Percentiles rank a stretch among this genome's conserved stretches.
phyloP scores from a whole-genome alignment of 2,113 vertebrate species.

The Benitochromis conjunctus region DNA sequence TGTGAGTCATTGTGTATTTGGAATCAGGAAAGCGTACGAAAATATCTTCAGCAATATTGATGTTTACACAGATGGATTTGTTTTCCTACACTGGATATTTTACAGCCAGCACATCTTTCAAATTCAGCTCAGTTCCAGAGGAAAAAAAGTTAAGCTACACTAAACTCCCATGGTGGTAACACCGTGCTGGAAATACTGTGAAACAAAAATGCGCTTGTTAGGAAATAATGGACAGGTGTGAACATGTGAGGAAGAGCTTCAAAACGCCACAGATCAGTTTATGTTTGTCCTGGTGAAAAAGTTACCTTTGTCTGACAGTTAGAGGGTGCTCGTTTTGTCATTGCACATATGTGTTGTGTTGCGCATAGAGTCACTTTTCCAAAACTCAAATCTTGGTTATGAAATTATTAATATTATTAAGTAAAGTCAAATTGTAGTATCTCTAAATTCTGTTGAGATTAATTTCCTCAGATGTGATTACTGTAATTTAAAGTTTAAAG shows the following conservation, averaged over 20 bases:
- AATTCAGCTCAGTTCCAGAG: not conserved
- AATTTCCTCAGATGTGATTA: not conserved
- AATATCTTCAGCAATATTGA: slow-evolving; percentile 33
- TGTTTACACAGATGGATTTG: slow-evolving; percentile 40
- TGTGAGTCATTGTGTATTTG: slow-evolving; percentile 30
- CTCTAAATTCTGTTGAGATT: not conserved
- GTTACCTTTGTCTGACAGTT: not conserved
- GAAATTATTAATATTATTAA: not conserved
- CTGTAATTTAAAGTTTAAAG: not conserved
- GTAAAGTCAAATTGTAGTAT: not conserved
- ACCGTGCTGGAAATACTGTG: not conserved
- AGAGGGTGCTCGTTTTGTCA: not conserved
- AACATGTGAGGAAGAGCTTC: not conserved
- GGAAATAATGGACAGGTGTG: not conserved
- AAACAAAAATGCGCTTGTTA: not conserved
- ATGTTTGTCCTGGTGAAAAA: not conserved
- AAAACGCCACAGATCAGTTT: not conserved
- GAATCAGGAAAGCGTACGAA: slow-evolving; percentile 21
- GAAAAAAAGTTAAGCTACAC: not conserved
- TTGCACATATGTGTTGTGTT: not conserved
- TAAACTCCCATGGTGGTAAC: not conserved
- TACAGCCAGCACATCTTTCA: not conserved
- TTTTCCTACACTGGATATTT: slow-evolving; percentile 21
- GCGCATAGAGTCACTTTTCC: not conserved
- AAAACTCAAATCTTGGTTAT: not conserved